These are phyloP conservation scores for Prunella fulvescens DNA, from an alignment of 2,113 vertebrate genomes.

Conservation along the genomic window DNA sequence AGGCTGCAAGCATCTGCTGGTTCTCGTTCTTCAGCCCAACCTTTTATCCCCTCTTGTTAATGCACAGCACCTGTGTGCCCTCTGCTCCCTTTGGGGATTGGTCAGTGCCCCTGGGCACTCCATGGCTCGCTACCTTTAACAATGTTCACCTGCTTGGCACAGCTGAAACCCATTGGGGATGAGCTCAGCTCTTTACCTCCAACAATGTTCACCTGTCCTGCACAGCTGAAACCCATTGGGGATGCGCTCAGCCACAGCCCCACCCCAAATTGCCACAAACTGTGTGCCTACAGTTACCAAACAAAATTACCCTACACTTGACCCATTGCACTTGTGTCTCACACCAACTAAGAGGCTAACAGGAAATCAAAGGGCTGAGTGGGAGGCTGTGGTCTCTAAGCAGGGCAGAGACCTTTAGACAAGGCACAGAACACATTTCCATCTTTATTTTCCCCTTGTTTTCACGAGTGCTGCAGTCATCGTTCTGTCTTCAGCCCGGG, in stretches of 20 bases:
- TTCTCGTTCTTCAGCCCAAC: not conserved
- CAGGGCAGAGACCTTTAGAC: constrained; percentile 25
- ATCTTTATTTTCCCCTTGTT: not conserved
- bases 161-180: not conserved
- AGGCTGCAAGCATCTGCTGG: not conserved
- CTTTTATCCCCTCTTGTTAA: not conserved
- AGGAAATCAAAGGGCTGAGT: not conserved
- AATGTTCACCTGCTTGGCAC: not conserved
- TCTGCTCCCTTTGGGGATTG: not conserved
- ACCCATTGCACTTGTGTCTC: not conserved
- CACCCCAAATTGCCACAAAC: not conserved
- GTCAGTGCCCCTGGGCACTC: not conserved
- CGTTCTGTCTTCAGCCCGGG: not conserved
- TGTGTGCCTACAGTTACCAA: not conserved
- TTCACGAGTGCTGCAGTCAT: not conserved
- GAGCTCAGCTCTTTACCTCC: not conserved
- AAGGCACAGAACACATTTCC: not conserved
- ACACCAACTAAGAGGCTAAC: not conserved
- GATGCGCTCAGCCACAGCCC: not conserved
- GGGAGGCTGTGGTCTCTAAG: not conserved
- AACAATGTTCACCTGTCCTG: too few relatives aligned
- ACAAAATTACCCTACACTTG: not conserved
- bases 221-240: too few relatives aligned
- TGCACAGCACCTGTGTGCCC: not conserved
- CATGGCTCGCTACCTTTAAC: not conserved